Conservation (phyloP, 2,797 vertebrate species). For the Girardinus metallicus region DNA sequence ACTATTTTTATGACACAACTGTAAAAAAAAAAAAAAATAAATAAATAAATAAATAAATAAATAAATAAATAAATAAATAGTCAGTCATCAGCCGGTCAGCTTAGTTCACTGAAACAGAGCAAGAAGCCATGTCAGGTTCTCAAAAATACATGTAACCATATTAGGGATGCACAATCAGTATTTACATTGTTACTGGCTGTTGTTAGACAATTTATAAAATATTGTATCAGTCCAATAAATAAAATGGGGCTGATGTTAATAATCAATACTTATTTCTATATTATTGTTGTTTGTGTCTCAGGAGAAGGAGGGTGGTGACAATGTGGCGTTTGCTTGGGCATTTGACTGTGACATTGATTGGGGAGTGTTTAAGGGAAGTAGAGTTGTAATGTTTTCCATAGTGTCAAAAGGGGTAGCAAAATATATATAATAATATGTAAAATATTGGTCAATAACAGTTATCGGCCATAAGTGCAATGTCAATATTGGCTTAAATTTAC, state of each 20-base stretch:
- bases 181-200: not conserved
- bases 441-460: not conserved
- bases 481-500: not conserved
- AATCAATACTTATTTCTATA: too few relatives aligned
- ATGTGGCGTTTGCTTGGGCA: not conserved
- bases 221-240: not conserved
- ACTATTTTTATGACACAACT: not conserved
- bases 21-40: not conserved
- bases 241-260: not conserved
- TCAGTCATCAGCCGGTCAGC: not conserved
- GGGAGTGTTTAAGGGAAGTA: not conserved
- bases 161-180: not conserved
- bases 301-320: too few relatives aligned
- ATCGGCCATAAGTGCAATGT: not conserved
- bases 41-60: too few relatives aligned
- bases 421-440: not conserved
- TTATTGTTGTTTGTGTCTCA: too few relatives aligned
- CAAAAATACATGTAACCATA: not conserved
- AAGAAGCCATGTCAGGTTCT: not conserved
- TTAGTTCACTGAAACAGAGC: not conserved
- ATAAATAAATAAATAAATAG: too few relatives aligned
- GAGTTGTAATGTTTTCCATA: not conserved
- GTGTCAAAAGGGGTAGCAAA: not conserved
- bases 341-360: not conserved
- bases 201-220: not conserved